Evolutionary conservation across 2,797 vertebrate species (phyloP), one percentile per base, ranked within the genome.

Genomic region (Sparus aurata): DNA sequence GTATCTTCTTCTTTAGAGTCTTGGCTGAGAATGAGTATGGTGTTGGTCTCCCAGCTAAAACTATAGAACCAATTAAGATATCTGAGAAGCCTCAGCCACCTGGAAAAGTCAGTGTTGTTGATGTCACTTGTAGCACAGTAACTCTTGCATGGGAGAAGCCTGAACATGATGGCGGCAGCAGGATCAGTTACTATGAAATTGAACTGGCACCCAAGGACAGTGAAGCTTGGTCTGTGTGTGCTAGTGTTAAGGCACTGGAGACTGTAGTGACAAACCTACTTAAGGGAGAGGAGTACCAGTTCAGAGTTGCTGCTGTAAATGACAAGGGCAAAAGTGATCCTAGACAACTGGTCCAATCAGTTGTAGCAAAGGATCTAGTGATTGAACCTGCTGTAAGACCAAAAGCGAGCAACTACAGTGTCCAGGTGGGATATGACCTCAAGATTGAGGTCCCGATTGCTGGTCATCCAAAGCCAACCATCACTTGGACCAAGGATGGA

Each of bases 61-160:
- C 96, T 16, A 78, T 89, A 65, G 97, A 99, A 18, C 96, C 98
- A 72, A 66, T 99, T 87, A 99, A 98, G 88, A 94, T 99, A 87
- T 98, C 98, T 84, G 98, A 99, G 93, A 97, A 98, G 82, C 98
- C 98, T 91, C 97, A 99, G 78, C 97, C 98, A 89, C 98, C 98
- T 82, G 98, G 98, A 77, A 99, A 99, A 95, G 96, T 99, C 88
- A 97, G 93, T 84, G 95, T 99, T 84, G 91, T 97, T 87, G 98
- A 99, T 49, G 97, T 99, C 58, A 98, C 98, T 43, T 94, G 93
- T 83, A 98, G 96, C 83, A 97, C 95, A 85, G 97, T 97, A 62
- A 97, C 96, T 0, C 93, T 99, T 75, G 90, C 93, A 70, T 99
- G 98, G 98, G 97, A 97, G 90, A 99, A 99, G 90, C 97, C 98